Percentiles rank a stretch among this genome's conserved stretches.
Evolutionary conservation across 2,797 vertebrate genomes (phyloP).

Genomic region (Lophius americanus): DNA sequence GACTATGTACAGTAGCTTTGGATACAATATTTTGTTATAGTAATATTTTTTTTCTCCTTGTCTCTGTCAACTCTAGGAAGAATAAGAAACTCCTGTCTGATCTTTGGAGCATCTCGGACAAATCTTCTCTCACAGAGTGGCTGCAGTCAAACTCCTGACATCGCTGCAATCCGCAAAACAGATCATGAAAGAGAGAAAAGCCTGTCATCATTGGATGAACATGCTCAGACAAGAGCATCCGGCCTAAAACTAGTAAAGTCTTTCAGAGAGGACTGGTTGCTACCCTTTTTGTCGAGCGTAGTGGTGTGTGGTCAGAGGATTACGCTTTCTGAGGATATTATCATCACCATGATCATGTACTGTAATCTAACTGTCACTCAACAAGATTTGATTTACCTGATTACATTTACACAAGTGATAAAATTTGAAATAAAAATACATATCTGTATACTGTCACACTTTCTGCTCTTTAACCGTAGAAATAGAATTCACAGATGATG

Average conservation of each 20-base stretch:
- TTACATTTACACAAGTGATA: neutral
- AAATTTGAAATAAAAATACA: constrained; percentile 20
- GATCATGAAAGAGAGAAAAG: neutral
- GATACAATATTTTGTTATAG: constrained; percentile 2
- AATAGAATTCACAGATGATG: neutral
- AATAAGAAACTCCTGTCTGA: constrained; percentile 73
- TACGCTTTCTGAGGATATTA: constrained; percentile 16
- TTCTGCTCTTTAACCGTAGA: neutral
- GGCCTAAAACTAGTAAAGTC: neutral
- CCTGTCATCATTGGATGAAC: neutral
- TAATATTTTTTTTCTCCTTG: constrained; percentile 7
- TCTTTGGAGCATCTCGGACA: constrained; percentile 75
- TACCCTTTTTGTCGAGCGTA: neutral
- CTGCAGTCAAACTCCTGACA: constrained; percentile 62
- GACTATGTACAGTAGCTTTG: neutral
- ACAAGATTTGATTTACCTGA: constrained; percentile 4
- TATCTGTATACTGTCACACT: neutral
- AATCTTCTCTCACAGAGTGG: constrained; percentile 73
- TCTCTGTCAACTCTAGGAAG: constrained; percentile 66
- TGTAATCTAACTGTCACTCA: constrained; percentile 14
- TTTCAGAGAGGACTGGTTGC: constrained; percentile 8
- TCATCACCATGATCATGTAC: constrained; percentile 17
- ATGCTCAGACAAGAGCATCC: neutral
- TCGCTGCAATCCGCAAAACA: neutral
- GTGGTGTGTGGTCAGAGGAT: constrained; percentile 19